Evolutionary conservation across 2,113 vertebrate genomes (phyloP).

Genomic region (Phodopus roborovskii): DNA sequence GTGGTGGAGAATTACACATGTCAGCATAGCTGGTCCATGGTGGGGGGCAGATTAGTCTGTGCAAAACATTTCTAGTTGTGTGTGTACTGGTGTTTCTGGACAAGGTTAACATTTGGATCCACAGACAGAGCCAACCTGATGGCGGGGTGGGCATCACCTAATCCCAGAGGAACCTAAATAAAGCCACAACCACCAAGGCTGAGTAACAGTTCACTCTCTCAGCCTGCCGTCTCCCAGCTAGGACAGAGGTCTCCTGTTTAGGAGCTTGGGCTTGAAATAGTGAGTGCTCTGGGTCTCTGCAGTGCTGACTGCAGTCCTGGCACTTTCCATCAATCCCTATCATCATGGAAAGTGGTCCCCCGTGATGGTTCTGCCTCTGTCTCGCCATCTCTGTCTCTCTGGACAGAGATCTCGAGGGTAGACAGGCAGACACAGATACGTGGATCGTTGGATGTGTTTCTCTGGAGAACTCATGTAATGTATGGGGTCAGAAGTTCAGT

Average conservation of each 20-base stretch:
- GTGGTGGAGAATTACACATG: background rate
- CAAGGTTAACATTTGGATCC: background rate
- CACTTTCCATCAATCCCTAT: background rate
- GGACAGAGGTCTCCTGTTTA: background rate
- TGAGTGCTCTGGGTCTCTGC: background rate
- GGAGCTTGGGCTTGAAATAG: background rate
- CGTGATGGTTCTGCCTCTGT: background rate
- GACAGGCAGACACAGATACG: background rate
- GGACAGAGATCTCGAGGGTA: background rate
- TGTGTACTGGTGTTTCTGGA: conserved; percentile 9
- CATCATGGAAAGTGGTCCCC: background rate
- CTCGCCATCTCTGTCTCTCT: background rate
- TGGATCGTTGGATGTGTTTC: background rate
- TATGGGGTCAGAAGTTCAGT: background rate
- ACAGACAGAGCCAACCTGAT: background rate
- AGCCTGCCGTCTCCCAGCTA: background rate
- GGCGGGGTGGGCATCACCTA: background rate
- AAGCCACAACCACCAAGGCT: background rate
- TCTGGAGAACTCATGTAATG: background rate
- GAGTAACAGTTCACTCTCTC: background rate
- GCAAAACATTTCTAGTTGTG: background rate
- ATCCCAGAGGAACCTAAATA: background rate
- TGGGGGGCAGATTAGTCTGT: background rate
- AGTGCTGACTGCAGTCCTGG: background rate
- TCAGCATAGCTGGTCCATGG: background rate